Conservation (phyloP, 1,140 invertebrate species). For the Amyelois transitella region DNA sequence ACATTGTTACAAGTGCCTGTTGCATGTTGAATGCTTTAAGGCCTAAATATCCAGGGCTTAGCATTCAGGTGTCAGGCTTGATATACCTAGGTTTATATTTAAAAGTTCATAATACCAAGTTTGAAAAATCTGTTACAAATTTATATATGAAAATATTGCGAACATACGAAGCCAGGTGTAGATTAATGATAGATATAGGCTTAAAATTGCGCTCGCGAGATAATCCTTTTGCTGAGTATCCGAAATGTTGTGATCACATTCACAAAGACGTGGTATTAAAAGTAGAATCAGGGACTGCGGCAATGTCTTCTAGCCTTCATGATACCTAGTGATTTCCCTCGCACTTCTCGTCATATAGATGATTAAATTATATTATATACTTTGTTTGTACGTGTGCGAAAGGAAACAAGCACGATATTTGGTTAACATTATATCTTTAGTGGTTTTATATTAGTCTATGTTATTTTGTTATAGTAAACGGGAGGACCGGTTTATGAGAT, state of each 20-base stretch:
- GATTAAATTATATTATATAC: neutral
- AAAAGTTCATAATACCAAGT: slow-evolving; percentile 69
- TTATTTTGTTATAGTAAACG: no score
- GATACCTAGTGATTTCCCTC: neutral
- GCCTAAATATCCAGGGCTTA: slow-evolving; percentile 75
- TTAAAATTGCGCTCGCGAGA: slow-evolving; percentile 61
- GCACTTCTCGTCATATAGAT: neutral
- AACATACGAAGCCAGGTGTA: slow-evolving; percentile 53
- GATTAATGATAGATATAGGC: slow-evolving; percentile 49
- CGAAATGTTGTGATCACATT: slow-evolving; percentile 42
- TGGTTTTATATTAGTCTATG: no score
- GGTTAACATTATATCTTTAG: no score
- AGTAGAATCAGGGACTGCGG: slow-evolving; percentile 16
- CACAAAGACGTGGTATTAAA: neutral
- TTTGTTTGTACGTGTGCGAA: no score
- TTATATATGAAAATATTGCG: slow-evolving; percentile 53
- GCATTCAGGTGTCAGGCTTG: slow-evolving; percentile 59
- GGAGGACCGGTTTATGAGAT: no score
- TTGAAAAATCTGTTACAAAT: slow-evolving; percentile 20
- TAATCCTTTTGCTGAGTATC: slow-evolving; percentile 63
- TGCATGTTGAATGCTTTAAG: slow-evolving; percentile 64
- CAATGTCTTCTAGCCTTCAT: slow-evolving; percentile 16
- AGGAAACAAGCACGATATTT: no score
- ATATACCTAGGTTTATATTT: slow-evolving; percentile 74
- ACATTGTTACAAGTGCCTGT: slow-evolving; percentile 68